A percentile compares a stretch with the other conserved stretches of the same genome.
phyloP scores from a whole-genome alignment of 2,888 invertebrate genomes.

The Cryptus viduatorius region DNA sequence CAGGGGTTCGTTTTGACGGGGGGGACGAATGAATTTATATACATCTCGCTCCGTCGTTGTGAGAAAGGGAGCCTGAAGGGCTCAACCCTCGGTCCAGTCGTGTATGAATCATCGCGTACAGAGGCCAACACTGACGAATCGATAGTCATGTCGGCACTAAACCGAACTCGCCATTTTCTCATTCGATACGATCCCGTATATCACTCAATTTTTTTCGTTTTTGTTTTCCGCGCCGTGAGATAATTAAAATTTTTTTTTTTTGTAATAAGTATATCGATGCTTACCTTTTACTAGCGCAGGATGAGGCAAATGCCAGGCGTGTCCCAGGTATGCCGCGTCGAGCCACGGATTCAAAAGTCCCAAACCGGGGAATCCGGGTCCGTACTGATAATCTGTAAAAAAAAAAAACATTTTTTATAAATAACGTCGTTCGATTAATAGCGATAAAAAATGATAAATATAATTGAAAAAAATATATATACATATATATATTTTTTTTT shows the following conservation, averaged over 20 bases:
- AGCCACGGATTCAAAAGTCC: slow-evolving; percentile 93
- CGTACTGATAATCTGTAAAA: slow-evolving; percentile 91
- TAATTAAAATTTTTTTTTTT: no score
- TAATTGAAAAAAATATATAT: no score
- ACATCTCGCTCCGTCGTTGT: slow-evolving; percentile 69
- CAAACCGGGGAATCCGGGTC: slow-evolving; percentile 87
- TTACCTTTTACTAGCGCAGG: slow-evolving; percentile 89
- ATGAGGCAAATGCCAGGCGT: slow-evolving; percentile 87
- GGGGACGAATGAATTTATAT: slow-evolving; percentile 61
- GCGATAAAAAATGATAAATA: neutral
- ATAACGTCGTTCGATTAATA: neutral
- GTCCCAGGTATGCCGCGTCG: slow-evolving; percentile 93
- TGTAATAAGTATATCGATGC: slow-evolving; percentile 62
- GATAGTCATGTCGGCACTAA: slow-evolving; percentile 59
- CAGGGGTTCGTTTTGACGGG: slow-evolving; percentile 53
- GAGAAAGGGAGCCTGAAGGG: slow-evolving; percentile 77
- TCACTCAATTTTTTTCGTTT: slow-evolving; percentile 46
- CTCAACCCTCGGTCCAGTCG: slow-evolving; percentile 80
- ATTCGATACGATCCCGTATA: slow-evolving; percentile 37
- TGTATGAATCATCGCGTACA: slow-evolving; percentile 82
- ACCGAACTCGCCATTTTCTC: slow-evolving; percentile 26
- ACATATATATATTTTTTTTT: no score
- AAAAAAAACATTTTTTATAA: slow-evolving; percentile 27
- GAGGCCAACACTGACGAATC: slow-evolving; percentile 69
- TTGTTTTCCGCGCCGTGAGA: neutral